Conservation (phyloP, 1,140 invertebrate species). For the Drosophila persimilis region DNA sequence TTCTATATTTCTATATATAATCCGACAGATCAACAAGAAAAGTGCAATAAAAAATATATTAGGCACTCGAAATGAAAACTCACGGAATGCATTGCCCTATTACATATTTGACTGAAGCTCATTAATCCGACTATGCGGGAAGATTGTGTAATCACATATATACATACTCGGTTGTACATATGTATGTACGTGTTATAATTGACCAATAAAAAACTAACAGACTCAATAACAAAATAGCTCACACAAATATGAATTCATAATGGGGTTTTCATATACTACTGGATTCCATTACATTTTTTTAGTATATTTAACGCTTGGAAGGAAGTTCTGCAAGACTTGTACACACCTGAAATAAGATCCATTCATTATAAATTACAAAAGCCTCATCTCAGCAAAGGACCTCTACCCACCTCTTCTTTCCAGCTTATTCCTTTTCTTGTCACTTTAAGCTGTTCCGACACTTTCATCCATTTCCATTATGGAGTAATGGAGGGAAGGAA, state of each 20-base stretch:
- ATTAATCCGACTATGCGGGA: too few species aligned
- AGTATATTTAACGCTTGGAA: too few species aligned
- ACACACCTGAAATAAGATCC: constrained; percentile 6
- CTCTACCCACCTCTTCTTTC: background rate
- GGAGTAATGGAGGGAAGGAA: background rate
- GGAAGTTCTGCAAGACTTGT: too few species aligned
- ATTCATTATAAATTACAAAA: constrained; percentile 10
- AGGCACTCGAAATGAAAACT: background rate
- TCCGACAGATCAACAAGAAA: constrained; percentile 5
- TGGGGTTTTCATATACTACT: too few species aligned
- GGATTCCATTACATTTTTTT: too few species aligned
- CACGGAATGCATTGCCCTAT: constrained; percentile 1
- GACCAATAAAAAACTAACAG: too few species aligned
- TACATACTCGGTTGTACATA: too few species aligned
- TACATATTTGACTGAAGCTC: constrained; percentile 5
- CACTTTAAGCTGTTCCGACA: constrained; percentile 25
- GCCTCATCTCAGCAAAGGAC: too few species aligned
- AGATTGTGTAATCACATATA: too few species aligned
- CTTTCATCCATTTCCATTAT: background rate
- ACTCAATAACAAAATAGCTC: too few species aligned
- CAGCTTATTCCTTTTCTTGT: constrained; percentile 3
- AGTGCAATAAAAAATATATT: constrained; percentile 41
- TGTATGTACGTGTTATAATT: too few species aligned
- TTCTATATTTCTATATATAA: background rate
- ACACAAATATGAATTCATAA: too few species aligned